Base-by-base conservation (phyloP, 2,113 vertebrate genomes). In the Trachemys scripta region DNA sequence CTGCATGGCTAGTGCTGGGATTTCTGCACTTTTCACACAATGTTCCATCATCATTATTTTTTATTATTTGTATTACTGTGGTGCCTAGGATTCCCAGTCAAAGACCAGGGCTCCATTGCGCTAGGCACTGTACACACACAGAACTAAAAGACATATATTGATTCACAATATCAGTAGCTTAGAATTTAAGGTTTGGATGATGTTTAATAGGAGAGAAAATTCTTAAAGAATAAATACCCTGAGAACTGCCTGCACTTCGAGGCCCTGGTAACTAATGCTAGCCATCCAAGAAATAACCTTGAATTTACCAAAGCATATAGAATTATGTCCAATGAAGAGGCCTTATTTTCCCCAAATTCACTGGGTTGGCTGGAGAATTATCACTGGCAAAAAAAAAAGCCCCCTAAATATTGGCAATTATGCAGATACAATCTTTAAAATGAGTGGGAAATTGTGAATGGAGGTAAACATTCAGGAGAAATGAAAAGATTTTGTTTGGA, bases 381-480 rank as follows among this genome's bases (percentile, higher is more conserved):
- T 20, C 0, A 56, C 35, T 42, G n/a, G 69, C n/a, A 45, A 10
- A 6, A 47, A n/a, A 42, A 80, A 47, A 79, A 65, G 81, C 8
- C 17, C 1, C 0, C 35, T 92, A 62, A 62, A 31, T 62, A 49
- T 47, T 10, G 3, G n/a, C 4, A 80, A 56, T 16, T 82, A 82
- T 2, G 14, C 47, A 92, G 89, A 89, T 1, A 91, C 57, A 72
- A 49, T n/a, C 29, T 94, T 92, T 65, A 87, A 95, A 86, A 91
- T 42, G 2, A 54, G 50, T 50, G 47, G 31, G 91, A 95, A 93
- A 85, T 53, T 56, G 72, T 31, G 92, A 80, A 91, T 56, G 4
- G 8, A 91, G 92, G 91, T 10, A 86, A 91, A 65, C 9, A 3
- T 14, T 56, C 53, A 51, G 20, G 19, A 59, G 56, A 65, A 62